Conservation (phyloP, 2,113 vertebrate species). For the Maccullochella peelii region DNA sequence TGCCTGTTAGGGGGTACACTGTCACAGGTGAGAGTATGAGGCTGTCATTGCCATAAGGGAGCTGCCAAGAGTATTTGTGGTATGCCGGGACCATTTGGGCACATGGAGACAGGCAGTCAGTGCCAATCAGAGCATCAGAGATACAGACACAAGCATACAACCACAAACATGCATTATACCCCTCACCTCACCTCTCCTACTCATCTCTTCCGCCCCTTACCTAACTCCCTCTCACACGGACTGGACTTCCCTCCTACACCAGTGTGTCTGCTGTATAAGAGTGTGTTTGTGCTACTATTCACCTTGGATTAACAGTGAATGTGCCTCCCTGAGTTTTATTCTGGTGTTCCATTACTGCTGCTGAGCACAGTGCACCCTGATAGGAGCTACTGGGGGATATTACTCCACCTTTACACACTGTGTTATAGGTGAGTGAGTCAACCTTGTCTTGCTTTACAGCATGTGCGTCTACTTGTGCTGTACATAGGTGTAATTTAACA, state of each 20-base stretch:
- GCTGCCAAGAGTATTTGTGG: conserved; percentile 29
- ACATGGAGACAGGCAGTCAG: conserved; percentile 5
- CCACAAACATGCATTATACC: background rate
- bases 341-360: background rate
- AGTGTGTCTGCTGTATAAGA: conserved; percentile 7
- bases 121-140: conserved; percentile 8
- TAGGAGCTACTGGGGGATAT: conserved; percentile 10
- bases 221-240: conserved; percentile 14
- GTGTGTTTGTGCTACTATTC: conserved; percentile 13
- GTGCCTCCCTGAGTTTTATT: conserved; percentile 12
- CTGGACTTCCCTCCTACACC: conserved; percentile 13
- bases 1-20: conserved; percentile 21
- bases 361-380: background rate
- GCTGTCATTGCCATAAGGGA: conserved; percentile 9
- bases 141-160: conserved; percentile 9
- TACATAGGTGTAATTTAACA: background rate
- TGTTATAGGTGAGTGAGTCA: conserved; percentile 9
- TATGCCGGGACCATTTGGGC: conserved; percentile 7
- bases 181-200: background rate
- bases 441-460: conserved; percentile 13
- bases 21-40: conserved; percentile 29
- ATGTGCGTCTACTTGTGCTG: background rate
- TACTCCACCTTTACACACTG: background rate
- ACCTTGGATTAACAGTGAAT: conserved; percentile 21
- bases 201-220: conserved; percentile 13